Percentiles rank a stretch among this genome's conserved stretches.
Conservation (phyloP, 35 echinoderm and acorn worm genomes). For the Diadema setosum region DNA sequence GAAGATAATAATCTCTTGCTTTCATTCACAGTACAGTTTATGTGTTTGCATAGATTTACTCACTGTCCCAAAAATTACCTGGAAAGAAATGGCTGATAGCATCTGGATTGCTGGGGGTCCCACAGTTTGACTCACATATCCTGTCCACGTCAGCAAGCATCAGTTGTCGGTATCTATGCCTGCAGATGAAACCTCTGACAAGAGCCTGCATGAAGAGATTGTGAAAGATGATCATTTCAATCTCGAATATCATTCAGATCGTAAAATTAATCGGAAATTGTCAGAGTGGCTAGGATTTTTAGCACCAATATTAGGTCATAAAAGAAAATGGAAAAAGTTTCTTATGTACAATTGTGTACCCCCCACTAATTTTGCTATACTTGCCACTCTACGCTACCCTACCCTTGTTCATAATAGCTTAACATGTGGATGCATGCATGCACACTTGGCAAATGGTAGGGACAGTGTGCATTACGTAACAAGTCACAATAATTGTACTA, state of each 20-base stretch:
- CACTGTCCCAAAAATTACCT: neutral
- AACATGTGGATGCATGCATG: too few species aligned
- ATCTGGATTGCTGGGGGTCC: slow-evolving; percentile 5
- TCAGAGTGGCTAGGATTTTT: neutral
- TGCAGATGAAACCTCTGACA: slow-evolving; percentile 55
- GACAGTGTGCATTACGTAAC: too few species aligned
- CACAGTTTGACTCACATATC: slow-evolving; percentile 25
- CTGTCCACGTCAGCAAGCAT: slow-evolving; percentile 52
- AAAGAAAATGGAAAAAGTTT: neutral
- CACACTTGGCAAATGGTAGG: too few species aligned
- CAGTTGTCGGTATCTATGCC: slow-evolving; percentile 24
- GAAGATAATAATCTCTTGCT: too few species aligned
- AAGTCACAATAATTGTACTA: too few species aligned
- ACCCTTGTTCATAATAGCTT: too few species aligned
- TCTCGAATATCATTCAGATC: neutral
- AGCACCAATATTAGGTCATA: neutral
- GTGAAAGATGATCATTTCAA: neutral
- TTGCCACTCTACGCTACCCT: neutral
- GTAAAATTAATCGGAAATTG: neutral
- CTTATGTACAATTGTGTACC: neutral
- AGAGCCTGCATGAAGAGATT: slow-evolving; percentile 42
- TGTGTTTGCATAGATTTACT: neutral
- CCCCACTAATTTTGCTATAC: neutral
- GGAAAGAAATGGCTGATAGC: neutral
- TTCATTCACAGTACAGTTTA: too few species aligned